Conservation (phyloP, 64 coral and sea anemone genomes). For the Porites australiensis region DNA sequence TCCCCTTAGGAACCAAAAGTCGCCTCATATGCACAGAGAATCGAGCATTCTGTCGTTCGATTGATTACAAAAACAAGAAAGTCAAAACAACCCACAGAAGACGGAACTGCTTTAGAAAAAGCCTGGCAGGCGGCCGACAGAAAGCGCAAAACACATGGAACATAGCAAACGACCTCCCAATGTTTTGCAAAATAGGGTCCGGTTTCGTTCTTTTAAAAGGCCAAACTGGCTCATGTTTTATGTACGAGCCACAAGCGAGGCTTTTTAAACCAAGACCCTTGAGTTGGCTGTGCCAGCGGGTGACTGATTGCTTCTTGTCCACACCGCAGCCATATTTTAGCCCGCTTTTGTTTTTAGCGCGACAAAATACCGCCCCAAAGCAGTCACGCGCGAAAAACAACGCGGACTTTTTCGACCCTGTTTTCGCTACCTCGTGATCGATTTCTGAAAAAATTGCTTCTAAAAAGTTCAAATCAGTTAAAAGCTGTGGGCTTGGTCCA, state of each 20-base stretch:
- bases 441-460: not conserved
- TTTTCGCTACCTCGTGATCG: not conserved
- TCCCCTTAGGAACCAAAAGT: not conserved
- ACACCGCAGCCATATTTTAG: slow-evolving; percentile 31
- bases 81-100: slow-evolving; percentile 24
- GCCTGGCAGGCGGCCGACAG: slow-evolving; percentile 45
- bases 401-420: not conserved
- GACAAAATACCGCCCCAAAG: slow-evolving; percentile 25
- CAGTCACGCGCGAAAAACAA: not conserved
- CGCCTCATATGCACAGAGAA: slow-evolving; percentile 5
- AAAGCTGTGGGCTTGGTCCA: slow-evolving; percentile 36
- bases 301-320: slow-evolving; percentile 47
- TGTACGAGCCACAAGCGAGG: slow-evolving; percentile 44
- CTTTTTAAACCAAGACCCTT: slow-evolving; percentile 49
- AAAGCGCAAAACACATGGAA: slow-evolving; percentile 36
- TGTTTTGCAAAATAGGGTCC: slow-evolving; percentile 48
- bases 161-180: slow-evolving; percentile 49
- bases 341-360: slow-evolving; percentile 15
- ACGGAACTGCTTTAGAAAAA: slow-evolving; percentile 51
- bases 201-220: slow-evolving; percentile 37
- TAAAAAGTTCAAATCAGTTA: slow-evolving; percentile 28
- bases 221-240: slow-evolving; percentile 57
- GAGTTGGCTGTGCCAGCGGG: slow-evolving; percentile 19
- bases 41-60: not conserved
- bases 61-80: slow-evolving; percentile 50